Evolutionary conservation across 2,797 vertebrate species (phyloP), one percentile per base, ranked within the genome.

Genomic region (Hylomyscus alleni): DNA sequence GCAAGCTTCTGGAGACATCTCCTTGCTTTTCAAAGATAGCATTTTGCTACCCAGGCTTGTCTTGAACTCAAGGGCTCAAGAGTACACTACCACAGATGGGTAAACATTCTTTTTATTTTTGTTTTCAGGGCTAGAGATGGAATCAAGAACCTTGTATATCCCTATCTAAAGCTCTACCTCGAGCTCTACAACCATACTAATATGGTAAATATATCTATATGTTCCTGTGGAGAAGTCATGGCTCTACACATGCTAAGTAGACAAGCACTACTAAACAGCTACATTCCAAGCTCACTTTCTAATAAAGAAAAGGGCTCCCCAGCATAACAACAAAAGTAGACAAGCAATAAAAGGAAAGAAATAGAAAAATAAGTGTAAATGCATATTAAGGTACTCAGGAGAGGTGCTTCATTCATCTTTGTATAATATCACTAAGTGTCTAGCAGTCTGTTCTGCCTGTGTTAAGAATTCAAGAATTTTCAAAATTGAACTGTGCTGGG

Each of bases 401-500:
- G 47, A 84, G 52, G 87, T 56, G 47, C 75, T 96, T 88, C 76
- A 87, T 76, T 96, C 34, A 54, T 89, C 78, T 86, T 92, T 72
- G 60, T 72, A 82, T 81, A 89, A 88, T 52, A 54, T 56, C 60
- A 81, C 72, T 20, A 54, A 73, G 60, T 91, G 84, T 81, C 92
- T 83, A 95, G 76, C 65, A 93, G 62, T 77, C 56, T 88, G 52
- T 24, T 52, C 29, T 77, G 67, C 34, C 67, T 12, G 4, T 47
- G 24, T 69, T 65, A 93, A 92, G 56, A 78, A 7, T 15, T 50
- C 37, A 93, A 87, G 88, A 60, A 94, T 91, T 97, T 95, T 89
- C 93, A 90, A 86, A 93, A 83, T 24, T 40, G 40, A 96, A 80
- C 29, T 47, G 88, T 26, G 67, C 8, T 85, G 54, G 69, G 31